Percentiles rank a stretch among this genome's conserved stretches.
phyloP scores from a whole-genome alignment of 2,888 invertebrate genomes.

The Piscicola geometra region DNA sequence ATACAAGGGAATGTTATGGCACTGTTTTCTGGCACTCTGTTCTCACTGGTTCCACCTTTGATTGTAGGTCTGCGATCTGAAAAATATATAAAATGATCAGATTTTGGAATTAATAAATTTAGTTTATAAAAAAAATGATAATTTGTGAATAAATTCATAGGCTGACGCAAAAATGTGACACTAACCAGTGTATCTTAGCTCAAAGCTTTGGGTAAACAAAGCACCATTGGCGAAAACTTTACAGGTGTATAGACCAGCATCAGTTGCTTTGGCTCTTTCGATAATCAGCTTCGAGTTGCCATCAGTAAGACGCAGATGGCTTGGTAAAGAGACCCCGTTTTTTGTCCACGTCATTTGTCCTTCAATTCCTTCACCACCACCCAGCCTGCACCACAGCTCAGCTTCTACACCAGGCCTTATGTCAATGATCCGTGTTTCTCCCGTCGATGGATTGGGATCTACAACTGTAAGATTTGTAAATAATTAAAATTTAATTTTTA shows the following conservation, averaged over 20 bases:
- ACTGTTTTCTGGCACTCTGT: neutral
- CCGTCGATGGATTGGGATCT: too few species aligned
- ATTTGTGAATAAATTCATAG: too few species aligned
- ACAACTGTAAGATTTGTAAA: too few species aligned
- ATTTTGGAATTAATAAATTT: too few species aligned
- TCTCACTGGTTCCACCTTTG: neutral
- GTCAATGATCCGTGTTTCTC: too few species aligned
- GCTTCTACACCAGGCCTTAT: neutral
- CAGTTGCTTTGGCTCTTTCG: neutral
- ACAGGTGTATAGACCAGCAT: constrained; percentile 1
- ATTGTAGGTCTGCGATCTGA: neutral
- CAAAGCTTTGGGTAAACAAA: neutral
- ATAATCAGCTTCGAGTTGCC: neutral
- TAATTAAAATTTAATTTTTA: too few species aligned
- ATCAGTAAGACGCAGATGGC: neutral
- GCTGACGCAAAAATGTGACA: too few species aligned
- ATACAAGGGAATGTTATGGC: neutral
- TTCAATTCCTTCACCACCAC: neutral
- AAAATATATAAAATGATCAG: too few species aligned
- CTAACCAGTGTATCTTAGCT: neutral
- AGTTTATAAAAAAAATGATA: too few species aligned
- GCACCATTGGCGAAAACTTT: neutral
- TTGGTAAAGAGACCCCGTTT: neutral
- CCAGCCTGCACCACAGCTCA: neutral
- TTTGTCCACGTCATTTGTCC: neutral